phyloP scores from a whole-genome alignment of 2,797 vertebrate species.

The Brachymystax lenok region DNA sequence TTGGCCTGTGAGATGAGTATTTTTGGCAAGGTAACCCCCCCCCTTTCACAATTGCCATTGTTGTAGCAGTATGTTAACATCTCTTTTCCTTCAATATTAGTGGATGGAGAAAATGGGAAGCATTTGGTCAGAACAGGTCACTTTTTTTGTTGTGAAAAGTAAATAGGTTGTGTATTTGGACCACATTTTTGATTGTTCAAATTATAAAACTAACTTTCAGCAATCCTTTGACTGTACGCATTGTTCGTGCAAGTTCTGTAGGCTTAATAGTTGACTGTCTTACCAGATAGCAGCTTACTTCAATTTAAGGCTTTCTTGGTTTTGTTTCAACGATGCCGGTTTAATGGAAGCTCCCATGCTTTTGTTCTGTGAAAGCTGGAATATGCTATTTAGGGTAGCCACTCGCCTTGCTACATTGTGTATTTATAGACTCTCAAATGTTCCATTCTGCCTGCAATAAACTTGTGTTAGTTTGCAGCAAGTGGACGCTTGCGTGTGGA shows the following conservation, averaged over 20 bases:
- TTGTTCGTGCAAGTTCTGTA: too few species aligned
- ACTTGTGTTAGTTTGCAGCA: not conserved
- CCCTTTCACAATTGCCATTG: not conserved
- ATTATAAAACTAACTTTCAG: not conserved
- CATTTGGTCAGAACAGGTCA: not conserved
- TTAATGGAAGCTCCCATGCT: not conserved
- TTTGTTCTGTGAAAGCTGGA: not conserved
- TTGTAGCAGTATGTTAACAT: not conserved
- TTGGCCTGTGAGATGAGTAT: not conserved
- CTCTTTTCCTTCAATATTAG: not conserved
- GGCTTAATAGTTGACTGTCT: too few species aligned
- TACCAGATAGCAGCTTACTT: not conserved
- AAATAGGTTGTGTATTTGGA: not conserved
- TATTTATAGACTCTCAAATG: not conserved
- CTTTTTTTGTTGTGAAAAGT: not conserved
- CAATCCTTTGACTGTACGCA: not conserved
- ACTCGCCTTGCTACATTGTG: not conserved
- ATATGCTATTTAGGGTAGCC: not conserved
- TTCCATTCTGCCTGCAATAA: not conserved
- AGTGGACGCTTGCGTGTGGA: not conserved
- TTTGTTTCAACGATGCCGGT: not conserved
- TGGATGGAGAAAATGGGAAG: not conserved
- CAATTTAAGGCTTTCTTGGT: not conserved
- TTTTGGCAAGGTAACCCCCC: not conserved
- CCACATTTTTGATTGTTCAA: not conserved